These are phyloP conservation scores for Phlogophora meticulosa DNA, from an alignment of 2,888 invertebrate genomes.

Conservation along the genomic window DNA sequence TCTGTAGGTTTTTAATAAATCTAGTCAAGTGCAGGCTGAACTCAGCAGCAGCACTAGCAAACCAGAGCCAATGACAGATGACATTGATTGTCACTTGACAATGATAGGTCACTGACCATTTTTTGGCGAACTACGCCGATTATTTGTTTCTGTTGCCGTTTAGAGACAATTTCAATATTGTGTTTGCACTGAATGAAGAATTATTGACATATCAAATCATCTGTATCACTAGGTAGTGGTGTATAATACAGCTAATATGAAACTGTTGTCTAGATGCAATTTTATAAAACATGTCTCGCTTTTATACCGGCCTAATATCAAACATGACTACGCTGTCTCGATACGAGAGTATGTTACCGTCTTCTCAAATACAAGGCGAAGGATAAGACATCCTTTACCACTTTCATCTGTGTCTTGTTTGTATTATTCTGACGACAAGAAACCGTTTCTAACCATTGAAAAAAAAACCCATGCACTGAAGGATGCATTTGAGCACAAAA, in stretches of 20 bases:
- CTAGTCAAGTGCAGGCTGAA: too few species aligned
- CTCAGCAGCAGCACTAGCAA: too few species aligned
- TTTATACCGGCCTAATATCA: constrained; percentile 63
- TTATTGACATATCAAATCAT: constrained; percentile 4
- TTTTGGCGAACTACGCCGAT: constrained; percentile 36
- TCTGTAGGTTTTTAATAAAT: too few species aligned
- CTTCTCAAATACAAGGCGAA: constrained; percentile 65
- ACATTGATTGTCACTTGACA: neutral
- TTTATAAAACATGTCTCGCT: constrained; percentile 74
- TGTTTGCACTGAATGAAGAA: constrained; percentile 24
- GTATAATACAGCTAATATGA: constrained; percentile 70
- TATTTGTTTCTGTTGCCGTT: constrained; percentile 22
- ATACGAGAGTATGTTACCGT: constrained; percentile 68
- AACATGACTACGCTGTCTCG: constrained; percentile 66
- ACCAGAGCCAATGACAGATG: too few species aligned
- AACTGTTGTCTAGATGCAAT: constrained; percentile 72
- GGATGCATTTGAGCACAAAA: constrained; percentile 92
- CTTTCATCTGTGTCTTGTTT: constrained; percentile 73
- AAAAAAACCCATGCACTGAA: constrained; percentile 89
- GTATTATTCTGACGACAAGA: constrained; percentile 83
- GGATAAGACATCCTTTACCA: constrained; percentile 67
- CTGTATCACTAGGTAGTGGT: constrained; percentile 4
- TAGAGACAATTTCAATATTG: constrained; percentile 19
- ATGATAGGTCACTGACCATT: constrained; percentile 6
- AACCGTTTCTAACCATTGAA: constrained; percentile 82